Base-by-base conservation (phyloP, 2,888 invertebrate species). In the Pterobdella sp. region DNA sequence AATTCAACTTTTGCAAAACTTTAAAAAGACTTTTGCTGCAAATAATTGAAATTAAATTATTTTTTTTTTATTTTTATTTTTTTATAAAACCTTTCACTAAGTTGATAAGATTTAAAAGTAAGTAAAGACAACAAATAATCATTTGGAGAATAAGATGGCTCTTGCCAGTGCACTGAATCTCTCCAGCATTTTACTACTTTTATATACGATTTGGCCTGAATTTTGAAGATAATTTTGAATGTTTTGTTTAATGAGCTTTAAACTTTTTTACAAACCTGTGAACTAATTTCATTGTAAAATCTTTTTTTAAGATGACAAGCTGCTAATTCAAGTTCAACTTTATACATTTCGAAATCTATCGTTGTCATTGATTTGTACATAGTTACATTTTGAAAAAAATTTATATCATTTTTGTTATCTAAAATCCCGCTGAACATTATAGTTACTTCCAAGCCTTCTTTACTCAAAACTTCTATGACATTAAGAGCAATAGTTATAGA, bases 131-230 rank as follows among this genome's bases (percentile, higher is more conserved):
- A 68, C 14, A 78, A 76, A 66, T 77, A 76, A 68, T 76, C 74
- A 69, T 73, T 73, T 14, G 78, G 78, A 34, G 78, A 65, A 73
- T 77, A 74, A 18, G 49, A 26, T 2, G 71, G 56, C 60, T 74
- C 73, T 60, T 63, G 73, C 78, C 78, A 78, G 42, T 75, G 75
- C 4, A 78, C 70, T 37, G 75, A 72, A 56, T 78, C 76, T 26
- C 78, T 66, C 78, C 78, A 78, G 56, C 78, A 75, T 69, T 78
- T 78, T 32, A 78, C 73, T 22, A 78, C 76, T 69, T 78, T 78
- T 36, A 78, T 78, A 37, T 77, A 68, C 52, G 77, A 77, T 68
- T 78, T 78, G 31, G 77, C 75, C 77, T 77, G 68, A 26, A 60
- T n/a, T 1, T 7, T 63, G 34, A 49, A 56, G 60, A 34, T 56